Evolutionary conservation across 2,113 vertebrate species (phyloP), one percentile per base, ranked within the genome.

Genomic region (Ovibos moschatus): DNA sequence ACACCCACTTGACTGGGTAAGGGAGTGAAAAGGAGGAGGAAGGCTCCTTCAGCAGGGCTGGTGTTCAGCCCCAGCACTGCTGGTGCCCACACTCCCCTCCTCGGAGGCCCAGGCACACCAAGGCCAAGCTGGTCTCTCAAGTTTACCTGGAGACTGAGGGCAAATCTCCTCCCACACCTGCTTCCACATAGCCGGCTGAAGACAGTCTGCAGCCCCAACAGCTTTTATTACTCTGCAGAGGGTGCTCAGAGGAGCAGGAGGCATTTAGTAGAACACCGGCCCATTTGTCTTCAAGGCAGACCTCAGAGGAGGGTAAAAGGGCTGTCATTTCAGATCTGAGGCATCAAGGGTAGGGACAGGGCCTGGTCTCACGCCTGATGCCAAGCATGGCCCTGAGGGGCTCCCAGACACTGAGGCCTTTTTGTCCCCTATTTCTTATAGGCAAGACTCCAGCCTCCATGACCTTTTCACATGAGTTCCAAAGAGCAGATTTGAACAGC

Each of bases 361-460:
- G 13, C 1, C 3, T 1, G 0, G 51, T 64, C 5, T 19, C 12
- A 11, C 1, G 1, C 33, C 5, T 36, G 64, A 36, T 2, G 15
- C 62, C 64, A n/a, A n/a, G 7, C 16, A 67, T 33, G 64, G 64
- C 19, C 19, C n/a, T 40, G n/a, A 12, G n/a, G 10, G 19, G 67
- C 67, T 74, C n/a, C 19, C 19, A 12, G n/a, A 74, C 67, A 74
- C 0, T 9, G 19, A 74, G 67, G 19, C 67, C 67, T 71, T 71
- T 36, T 40, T 40, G 67, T 71, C n/a, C n/a, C 19, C 10, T 10
- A 3, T 23, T 71, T 40, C n/a, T 40, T 74, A 74, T 23, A 74
- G 19, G 67, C 67, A 40, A 74, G 36, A 36, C 67, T 74, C n/a
- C n/a, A 23, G n/a, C n/a, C 67, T 23, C n/a, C 19, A 6, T 40